A percentile compares a stretch with the other conserved stretches of the same genome.
phyloP scores from a whole-genome alignment of 2,888 invertebrate genomes.

The Nasonia oneida region DNA sequence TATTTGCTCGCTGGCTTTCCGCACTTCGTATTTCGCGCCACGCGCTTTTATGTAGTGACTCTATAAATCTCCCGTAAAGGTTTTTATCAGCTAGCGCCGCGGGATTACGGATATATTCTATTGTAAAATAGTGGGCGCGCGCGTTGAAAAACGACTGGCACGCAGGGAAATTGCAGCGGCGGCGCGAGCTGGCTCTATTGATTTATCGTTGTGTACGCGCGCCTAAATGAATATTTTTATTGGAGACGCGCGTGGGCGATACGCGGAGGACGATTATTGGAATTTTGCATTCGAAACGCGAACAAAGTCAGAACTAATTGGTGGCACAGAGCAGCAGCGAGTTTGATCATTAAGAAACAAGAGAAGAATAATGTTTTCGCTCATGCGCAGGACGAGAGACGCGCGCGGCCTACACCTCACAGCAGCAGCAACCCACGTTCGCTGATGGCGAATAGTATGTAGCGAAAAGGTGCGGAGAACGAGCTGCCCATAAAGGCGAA shows the following conservation, averaged over 20 bases:
- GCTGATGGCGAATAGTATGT: neutral
- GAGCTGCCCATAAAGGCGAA: slow-evolving; percentile 24
- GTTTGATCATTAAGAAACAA: slow-evolving; percentile 41
- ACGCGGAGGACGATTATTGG: too few relatives aligned
- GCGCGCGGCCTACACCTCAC: neutral
- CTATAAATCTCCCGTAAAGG: slow-evolving; percentile 56
- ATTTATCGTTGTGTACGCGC: neutral
- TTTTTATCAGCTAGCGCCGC: slow-evolving; percentile 33
- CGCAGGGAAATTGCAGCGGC: slow-evolving; percentile 14
- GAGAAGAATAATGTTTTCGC: slow-evolving; percentile 35
- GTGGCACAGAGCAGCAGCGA: neutral
- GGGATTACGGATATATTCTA: slow-evolving; percentile 34
- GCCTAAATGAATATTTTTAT: neutral
- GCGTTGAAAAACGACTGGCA: slow-evolving; percentile 14
- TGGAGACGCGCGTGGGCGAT: neutral
- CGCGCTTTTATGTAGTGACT: slow-evolving; percentile 38
- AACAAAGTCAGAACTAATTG: slow-evolving; percentile 7
- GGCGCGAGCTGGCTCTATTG: neutral
- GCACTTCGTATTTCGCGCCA: slow-evolving; percentile 29
- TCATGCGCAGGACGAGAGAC: slow-evolving; percentile 13
- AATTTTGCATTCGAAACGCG: neutral
- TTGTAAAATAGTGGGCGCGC: slow-evolving; percentile 36
- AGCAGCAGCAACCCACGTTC: neutral
- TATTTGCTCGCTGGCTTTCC: slow-evolving; percentile 42
- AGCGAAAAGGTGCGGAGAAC: slow-evolving; percentile 18